A percentile compares a stretch with the other conserved stretches of the same genome.
Conservation (phyloP, 2,113 vertebrate genomes). For the Psilopsiagon aymara region DNA sequence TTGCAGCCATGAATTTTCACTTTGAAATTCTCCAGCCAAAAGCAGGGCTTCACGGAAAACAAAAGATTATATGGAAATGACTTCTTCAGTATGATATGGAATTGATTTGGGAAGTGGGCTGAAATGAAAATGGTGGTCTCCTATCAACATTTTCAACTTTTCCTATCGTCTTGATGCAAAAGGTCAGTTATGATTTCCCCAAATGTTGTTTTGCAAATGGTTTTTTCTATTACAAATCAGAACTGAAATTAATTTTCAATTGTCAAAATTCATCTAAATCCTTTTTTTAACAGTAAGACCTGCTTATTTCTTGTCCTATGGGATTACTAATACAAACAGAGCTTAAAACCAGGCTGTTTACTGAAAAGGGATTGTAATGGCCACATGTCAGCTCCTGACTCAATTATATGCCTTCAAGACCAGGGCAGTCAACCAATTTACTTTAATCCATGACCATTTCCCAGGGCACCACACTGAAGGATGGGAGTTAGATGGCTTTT, state of each 20-base stretch:
- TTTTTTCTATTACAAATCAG: background rate
- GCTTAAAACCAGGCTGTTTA: background rate
- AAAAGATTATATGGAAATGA: background rate
- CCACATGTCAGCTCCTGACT: background rate
- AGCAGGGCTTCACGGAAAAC: background rate
- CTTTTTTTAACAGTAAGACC: background rate
- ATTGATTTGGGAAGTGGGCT: background rate
- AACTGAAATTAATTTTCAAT: background rate
- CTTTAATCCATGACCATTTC: background rate
- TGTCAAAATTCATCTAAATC: background rate
- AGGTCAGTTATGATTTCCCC: background rate
- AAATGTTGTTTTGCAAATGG: background rate
- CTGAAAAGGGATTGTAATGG: background rate
- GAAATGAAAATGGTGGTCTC: background rate
- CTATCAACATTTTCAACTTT: background rate
- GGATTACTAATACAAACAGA: background rate
- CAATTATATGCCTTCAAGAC: background rate
- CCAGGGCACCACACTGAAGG: background rate
- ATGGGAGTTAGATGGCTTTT: background rate
- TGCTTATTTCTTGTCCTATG: background rate
- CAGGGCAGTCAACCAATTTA: background rate
- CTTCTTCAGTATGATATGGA: background rate
- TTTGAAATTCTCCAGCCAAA: background rate
- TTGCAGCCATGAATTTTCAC: background rate
- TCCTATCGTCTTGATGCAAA: background rate